phyloP scores from a whole-genome alignment of 2,888 invertebrate genomes.

The Orthonychiurus folsomi region DNA sequence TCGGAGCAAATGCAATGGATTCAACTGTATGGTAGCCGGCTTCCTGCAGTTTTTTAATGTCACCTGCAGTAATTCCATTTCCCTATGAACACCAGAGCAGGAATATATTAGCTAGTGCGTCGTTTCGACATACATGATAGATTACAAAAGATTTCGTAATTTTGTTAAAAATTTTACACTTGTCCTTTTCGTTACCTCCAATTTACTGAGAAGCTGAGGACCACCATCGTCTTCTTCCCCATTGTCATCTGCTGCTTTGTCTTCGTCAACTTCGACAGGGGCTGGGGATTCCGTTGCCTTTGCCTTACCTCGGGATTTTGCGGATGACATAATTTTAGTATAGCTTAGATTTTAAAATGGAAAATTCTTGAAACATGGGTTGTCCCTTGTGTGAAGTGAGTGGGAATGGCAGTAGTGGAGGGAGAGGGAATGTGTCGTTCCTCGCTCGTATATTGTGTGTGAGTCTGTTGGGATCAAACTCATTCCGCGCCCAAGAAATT shows the following conservation, averaged over 20 bases:
- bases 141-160: no score
- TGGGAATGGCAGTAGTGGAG: no score
- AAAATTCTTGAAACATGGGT: no score
- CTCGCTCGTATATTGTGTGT: no score
- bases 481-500: no score
- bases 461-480: no score
- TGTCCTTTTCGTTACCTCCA: slow-evolving; percentile 55
- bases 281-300: slow-evolving; percentile 15
- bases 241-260: slow-evolving; percentile 9
- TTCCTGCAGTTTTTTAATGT: slow-evolving; percentile 87
- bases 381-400: no score
- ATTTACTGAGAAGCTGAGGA: slow-evolving; percentile 59
- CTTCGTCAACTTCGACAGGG: slow-evolving; percentile 16
- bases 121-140: neutral
- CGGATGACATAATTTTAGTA: neutral
- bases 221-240: slow-evolving; percentile 57
- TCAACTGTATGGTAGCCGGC: slow-evolving; percentile 92
- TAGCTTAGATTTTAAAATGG: no score
- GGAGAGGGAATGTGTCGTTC: no score
- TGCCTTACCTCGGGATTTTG: neutral
- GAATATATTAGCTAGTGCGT: neutral
- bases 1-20: slow-evolving; percentile 87
- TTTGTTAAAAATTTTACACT: no score
- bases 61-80: slow-evolving; percentile 79
- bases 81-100: slow-evolving; percentile 54